Evolutionary conservation across 2,888 invertebrate genomes (phyloP), one percentile per base, ranked within the genome.

Genomic region (Dendrolimus houi): DNA sequence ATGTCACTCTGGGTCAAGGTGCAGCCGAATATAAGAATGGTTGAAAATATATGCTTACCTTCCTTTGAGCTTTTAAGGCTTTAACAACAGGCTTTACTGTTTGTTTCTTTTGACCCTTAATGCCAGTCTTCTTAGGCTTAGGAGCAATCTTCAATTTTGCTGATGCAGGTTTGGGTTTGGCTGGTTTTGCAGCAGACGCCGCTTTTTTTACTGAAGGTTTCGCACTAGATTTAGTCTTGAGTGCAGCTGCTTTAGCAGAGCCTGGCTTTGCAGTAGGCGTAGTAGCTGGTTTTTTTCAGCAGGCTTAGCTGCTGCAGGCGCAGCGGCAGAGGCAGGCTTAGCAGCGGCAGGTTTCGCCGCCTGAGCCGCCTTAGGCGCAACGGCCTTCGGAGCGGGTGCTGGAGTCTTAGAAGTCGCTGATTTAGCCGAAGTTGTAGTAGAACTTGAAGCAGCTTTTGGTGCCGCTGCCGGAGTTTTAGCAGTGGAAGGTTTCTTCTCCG

Each of bases 11-110:
- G 29, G 29, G 29, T 6, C 29, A 29, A 29, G 6, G 29, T 29
- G 3, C 3, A 29, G 29, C 29, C 29, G 3, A 29, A 29, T 29
- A 29, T 6, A 29, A 29, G 29, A 29, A 29, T 29, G 29, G 6
- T 29, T 29, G 29, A 29, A 29, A 29, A 29, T 29, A 6, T 29
- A 6, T 29, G 55, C 75, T 81, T 78, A 96, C 97, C 94, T 97
- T 97, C 71, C 94, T 95, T 83, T 96, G 97, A 14, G 95, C 94
- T 82, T 95, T 96, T 66, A 96, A 93, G 59, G 98, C 98, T 77
- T 96, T 96, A 56, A 93, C 92, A 62, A 96, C 92, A 58, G 92
- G 90, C 74, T 86, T 91, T 14, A 83, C 89, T 62, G 77, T 85
- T 60, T 79, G 78, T 74, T 90, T 90, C 79, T 92, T 92, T 71